A percentile compares a stretch with the other conserved stretches of the same genome.
These are phyloP conservation scores for Popillia japonica DNA, from an alignment of 1,140 invertebrate genomes.

Conservation along the genomic window DNA sequence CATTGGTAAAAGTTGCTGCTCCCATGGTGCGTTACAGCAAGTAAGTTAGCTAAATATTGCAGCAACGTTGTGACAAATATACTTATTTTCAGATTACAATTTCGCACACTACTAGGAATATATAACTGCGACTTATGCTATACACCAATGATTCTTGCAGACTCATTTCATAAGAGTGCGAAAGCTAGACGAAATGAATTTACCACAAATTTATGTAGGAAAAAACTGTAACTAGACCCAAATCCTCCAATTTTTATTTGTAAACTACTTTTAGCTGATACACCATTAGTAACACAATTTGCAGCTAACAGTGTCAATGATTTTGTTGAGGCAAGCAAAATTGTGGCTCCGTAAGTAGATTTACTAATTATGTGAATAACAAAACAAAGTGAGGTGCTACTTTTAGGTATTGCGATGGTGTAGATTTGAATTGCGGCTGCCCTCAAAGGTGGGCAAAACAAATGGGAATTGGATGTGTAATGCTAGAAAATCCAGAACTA, in stretches of 20 bases:
- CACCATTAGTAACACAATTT: slow-evolving; percentile 93
- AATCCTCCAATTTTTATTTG: neutral
- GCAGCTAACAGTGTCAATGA: slow-evolving; percentile 86
- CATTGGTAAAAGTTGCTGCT: slow-evolving; percentile 83
- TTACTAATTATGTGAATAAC: slow-evolving; percentile 33
- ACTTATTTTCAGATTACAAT: slow-evolving; percentile 74
- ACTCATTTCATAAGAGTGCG: slow-evolving; percentile 88
- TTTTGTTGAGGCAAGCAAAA: slow-evolving; percentile 84
- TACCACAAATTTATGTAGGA: slow-evolving; percentile 72
- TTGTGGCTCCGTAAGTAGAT: slow-evolving; percentile 79
- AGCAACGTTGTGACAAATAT: neutral
- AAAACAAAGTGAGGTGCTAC: slow-evolving; percentile 38
- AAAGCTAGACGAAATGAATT: slow-evolving; percentile 92
- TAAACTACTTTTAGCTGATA: slow-evolving; percentile 66
- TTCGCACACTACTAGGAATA: slow-evolving; percentile 80
- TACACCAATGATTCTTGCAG: slow-evolving; percentile 96
- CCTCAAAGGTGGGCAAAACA: slow-evolving; percentile 95
- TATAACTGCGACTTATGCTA: slow-evolving; percentile 92
- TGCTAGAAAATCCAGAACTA: slow-evolving; percentile 84
- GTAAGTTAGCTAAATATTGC: slow-evolving; percentile 62
- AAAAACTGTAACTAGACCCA: neutral
- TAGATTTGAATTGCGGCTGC: slow-evolving; percentile 97
- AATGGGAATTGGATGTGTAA: slow-evolving; percentile 87
- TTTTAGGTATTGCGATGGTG: slow-evolving; percentile 81
- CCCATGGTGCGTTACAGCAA: slow-evolving; percentile 98